Percentiles rank a stretch among this genome's conserved stretches.
Evolutionary conservation across 2,113 vertebrate species (phyloP).

Genomic region (Hyperopisus bebe): DNA sequence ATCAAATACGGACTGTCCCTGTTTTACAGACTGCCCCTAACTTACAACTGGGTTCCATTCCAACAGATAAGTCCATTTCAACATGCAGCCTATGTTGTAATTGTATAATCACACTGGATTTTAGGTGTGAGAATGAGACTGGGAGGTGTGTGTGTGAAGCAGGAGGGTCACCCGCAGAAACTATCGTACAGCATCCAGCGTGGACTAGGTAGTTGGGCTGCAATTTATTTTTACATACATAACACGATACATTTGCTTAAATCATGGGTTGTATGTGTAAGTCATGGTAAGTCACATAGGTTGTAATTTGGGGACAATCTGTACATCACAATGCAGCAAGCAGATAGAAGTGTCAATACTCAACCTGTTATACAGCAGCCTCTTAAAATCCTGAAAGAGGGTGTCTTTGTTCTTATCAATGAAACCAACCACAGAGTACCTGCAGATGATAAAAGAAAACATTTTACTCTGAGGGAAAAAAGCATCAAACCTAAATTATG

Average conservation of each 20-base stretch:
- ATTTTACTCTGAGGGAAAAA: background rate
- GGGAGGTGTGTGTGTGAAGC: background rate
- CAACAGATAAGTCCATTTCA: no score
- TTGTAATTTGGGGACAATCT: background rate
- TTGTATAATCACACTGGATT: background rate
- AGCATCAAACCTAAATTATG: background rate
- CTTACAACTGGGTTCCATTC: no score
- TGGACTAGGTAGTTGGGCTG: background rate
- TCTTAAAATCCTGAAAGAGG: conserved; percentile 97
- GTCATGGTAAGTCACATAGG: background rate
- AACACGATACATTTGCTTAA: background rate
- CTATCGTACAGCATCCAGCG: background rate
- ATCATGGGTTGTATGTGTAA: background rate
- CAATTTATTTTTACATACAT: background rate
- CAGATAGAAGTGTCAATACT: conserved; percentile 16
- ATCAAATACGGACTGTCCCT: background rate
- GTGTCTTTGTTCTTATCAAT: conserved; percentile 99
- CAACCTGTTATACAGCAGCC: conserved; percentile 96
- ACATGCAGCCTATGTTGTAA: background rate
- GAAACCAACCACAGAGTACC: conserved; percentile 89
- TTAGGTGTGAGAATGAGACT: no score
- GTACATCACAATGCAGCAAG: background rate
- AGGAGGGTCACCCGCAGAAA: background rate
- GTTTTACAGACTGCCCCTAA: no score
- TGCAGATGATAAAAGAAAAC: conserved; percentile 37